These are phyloP conservation scores for Catocala nupta DNA, from an alignment of 2,888 invertebrate species.

Conservation along the genomic window DNA sequence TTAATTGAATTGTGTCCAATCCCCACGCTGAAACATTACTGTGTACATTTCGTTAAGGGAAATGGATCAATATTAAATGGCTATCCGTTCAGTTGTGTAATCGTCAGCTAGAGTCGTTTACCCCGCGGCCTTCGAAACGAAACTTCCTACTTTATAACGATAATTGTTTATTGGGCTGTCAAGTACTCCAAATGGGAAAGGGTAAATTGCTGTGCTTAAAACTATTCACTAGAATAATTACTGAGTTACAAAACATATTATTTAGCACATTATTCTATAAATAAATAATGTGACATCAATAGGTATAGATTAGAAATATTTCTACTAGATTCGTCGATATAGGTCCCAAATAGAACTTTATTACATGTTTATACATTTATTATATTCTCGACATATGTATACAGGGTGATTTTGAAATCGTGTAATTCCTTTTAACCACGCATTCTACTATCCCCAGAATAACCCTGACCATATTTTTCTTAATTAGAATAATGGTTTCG, in stretches of 20 bases:
- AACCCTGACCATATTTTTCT: too few species aligned
- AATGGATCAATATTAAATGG: slow-evolving; percentile 64
- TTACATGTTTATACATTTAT: too few species aligned
- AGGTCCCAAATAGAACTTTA: too few species aligned
- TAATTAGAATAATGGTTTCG: too few species aligned
- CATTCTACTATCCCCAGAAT: too few species aligned
- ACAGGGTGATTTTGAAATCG: too few species aligned
- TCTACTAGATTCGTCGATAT: too few species aligned
- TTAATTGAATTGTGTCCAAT: slow-evolving; percentile 22
- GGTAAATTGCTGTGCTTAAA: slow-evolving; percentile 18
- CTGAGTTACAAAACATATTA: background rate
- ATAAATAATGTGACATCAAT: too few species aligned
- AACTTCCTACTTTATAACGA: slow-evolving; percentile 67
- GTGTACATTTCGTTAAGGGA: slow-evolving; percentile 45
- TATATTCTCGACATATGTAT: too few species aligned
- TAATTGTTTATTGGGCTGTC: slow-evolving; percentile 49
- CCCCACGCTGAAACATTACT: slow-evolving; percentile 32
- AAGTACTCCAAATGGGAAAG: slow-evolving; percentile 24
- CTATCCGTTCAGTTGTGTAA: slow-evolving; percentile 73
- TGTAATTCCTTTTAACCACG: too few species aligned
- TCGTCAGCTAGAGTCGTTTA: slow-evolving; percentile 76
- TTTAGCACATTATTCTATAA: too few species aligned
- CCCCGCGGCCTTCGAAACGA: slow-evolving; percentile 77
- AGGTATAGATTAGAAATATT: too few species aligned
- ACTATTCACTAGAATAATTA: slow-evolving; percentile 13